Base-by-base conservation (phyloP, 1,140 invertebrate genomes). In the Chymomyza costata region DNA sequence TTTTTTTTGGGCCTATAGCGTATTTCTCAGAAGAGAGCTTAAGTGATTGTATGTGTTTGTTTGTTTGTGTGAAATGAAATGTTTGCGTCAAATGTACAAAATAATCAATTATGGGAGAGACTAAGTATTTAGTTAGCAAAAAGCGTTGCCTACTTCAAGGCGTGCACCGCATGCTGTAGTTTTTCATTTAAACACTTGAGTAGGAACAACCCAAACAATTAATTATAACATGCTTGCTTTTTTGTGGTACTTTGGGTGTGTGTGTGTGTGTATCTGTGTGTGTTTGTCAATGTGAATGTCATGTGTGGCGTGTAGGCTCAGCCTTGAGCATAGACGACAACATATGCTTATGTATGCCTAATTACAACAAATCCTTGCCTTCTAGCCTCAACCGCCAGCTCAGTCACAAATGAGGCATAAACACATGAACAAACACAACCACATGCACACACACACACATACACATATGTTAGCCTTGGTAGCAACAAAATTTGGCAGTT, bases 271-370 rank as follows among this genome's bases (percentile, higher is more conserved):
- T 30, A 30, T 13, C 58, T 40, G 68, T 67, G 52, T 73, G 64
- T 67, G 68, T 73, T 71, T 67, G 61, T 39, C n/a, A 37, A 73
- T 43, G 57, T 54, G 14, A 48, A 11, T 43, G 34, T n/a, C 37
- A 17, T 6, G 17, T 1, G 19, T 18, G 30, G 16, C 8, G 18
- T 50, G 58, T 52, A 46, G 49, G 56, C 49, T 59, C 39, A 60
- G 64, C 71, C 48, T 63, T 71, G 66, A 71, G 66, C 63, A 46
- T 46, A 71, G 71, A 80, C 73, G 73, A 78, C 67, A 78, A 66
- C 66, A 80, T 80, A 80, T 78, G 73, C 73, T 71, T 70, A 80
- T 78, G 73, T 67, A 80, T 80, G 67, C 67, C 73, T 78, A 78
- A 78, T 78, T 78, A 78, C 73, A 74, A 78, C 76, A 78, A 78